Percentiles rank a stretch among this genome's conserved stretches.
phyloP scores from a whole-genome alignment of 2,113 vertebrate species.

The Lasiurus cinereus region DNA sequence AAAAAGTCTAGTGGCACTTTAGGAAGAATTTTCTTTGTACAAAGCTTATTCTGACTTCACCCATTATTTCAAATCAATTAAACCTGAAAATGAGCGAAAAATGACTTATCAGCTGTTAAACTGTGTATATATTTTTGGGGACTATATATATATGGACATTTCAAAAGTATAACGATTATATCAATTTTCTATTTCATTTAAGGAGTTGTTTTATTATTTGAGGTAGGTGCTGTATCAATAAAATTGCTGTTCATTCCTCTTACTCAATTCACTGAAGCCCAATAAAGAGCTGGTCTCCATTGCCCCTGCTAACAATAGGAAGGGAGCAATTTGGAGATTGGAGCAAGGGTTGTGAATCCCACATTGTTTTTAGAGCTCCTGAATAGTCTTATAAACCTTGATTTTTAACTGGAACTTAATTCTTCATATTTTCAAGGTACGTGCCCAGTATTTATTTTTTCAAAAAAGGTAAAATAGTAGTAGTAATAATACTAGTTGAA shows the following conservation, averaged over 20 bases:
- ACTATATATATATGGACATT: background rate
- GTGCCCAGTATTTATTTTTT: background rate
- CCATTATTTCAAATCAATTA: no score
- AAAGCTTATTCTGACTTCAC: no score
- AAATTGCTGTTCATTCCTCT: slow-evolving; percentile 24
- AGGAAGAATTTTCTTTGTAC: no score
- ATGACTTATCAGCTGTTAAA: no score
- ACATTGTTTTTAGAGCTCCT: slow-evolving; percentile 2
- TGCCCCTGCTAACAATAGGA: background rate
- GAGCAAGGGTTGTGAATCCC: background rate
- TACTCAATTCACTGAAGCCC: background rate
- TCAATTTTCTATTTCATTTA: slow-evolving; percentile 47
- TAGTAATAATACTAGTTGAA: no score
- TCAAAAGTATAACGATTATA: slow-evolving; percentile 35
- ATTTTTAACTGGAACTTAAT: slow-evolving; percentile 49
- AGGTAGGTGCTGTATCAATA: background rate
- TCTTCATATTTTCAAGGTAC: background rate
- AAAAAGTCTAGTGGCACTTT: no score
- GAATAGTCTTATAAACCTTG: slow-evolving; percentile 12
- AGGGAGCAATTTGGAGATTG: background rate
- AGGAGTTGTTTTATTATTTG: slow-evolving; percentile 10
- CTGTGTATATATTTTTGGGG: no score
- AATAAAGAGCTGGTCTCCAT: background rate
- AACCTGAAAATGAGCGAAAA: no score
- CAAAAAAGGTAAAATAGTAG: no score